Percentiles rank a stretch among this genome's conserved stretches.
phyloP scores from a whole-genome alignment of 2,888 invertebrate species.

The Hirtodrosophila histrioides region DNA sequence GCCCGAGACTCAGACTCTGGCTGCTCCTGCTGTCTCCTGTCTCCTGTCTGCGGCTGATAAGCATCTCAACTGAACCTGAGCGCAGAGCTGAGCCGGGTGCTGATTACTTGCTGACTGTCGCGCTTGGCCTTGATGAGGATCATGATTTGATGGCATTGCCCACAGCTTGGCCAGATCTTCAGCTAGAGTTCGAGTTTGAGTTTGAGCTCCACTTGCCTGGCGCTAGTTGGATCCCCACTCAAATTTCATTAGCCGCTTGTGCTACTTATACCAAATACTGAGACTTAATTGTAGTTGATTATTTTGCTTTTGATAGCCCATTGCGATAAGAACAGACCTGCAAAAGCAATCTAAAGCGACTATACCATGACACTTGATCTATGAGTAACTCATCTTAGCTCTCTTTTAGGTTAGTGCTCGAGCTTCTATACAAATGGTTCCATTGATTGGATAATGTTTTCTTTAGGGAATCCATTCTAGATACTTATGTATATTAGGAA shows the following conservation, averaged over 20 bases:
- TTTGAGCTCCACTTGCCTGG: slow-evolving; percentile 22
- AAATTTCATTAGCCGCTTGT: slow-evolving; percentile 68
- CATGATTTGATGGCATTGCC: slow-evolving; percentile 59
- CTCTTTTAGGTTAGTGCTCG: not conserved
- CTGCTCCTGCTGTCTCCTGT: slow-evolving; percentile 50
- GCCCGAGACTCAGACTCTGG: slow-evolving; percentile 12
- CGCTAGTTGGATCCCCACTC: slow-evolving; percentile 51
- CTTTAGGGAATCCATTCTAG: no score
- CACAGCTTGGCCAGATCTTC: slow-evolving; percentile 11
- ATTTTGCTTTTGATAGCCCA: slow-evolving; percentile 49
- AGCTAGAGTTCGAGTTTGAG: slow-evolving; percentile 3
- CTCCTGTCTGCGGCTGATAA: slow-evolving; percentile 66
- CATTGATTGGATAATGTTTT: no score
- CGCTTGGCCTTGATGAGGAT: slow-evolving; percentile 69
- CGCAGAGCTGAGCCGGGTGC: slow-evolving; percentile 44
- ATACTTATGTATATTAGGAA: no score
- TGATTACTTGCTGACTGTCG: slow-evolving; percentile 69
- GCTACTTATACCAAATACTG: slow-evolving; percentile 55
- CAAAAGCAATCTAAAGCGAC: not conserved
- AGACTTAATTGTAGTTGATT: slow-evolving; percentile 52
- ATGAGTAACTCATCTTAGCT: slow-evolving; percentile 15
- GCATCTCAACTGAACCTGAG: slow-evolving; percentile 57
- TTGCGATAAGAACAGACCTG: slow-evolving; percentile 30
- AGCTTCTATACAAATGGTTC: not conserved
- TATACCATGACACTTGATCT: slow-evolving; percentile 14